Conservation (phyloP, 1,140 invertebrate genomes). For the Sitophilus oryzae region DNA sequence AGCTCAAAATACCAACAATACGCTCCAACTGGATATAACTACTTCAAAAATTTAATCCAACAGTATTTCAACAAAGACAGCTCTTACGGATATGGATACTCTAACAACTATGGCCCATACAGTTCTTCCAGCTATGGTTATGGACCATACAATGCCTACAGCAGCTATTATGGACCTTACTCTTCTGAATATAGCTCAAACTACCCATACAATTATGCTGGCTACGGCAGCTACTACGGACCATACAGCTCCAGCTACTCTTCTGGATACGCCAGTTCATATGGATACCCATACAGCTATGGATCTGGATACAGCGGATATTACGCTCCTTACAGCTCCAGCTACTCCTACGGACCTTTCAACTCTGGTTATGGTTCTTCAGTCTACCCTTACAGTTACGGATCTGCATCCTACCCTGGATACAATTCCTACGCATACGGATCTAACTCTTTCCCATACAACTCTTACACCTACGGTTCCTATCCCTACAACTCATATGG, state of each 20-base stretch:
- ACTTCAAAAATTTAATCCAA: background rate
- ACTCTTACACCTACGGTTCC: no score
- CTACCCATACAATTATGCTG: constrained; percentile 1
- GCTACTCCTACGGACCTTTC: constrained; percentile 7
- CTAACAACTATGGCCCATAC: background rate
- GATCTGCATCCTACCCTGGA: no score
- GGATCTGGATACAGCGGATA: background rate
- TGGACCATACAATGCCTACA: constrained; percentile 2
- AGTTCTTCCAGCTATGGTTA: constrained; percentile 1
- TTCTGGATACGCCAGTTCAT: no score
- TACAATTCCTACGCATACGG: no score
- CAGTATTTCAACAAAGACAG: background rate
- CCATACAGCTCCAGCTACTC: constrained; percentile 6
- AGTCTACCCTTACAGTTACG: background rate
- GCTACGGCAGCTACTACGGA: background rate
- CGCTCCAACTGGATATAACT: background rate
- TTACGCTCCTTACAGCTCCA: background rate
- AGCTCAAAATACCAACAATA: background rate
- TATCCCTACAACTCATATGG: background rate
- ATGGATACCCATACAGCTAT: background rate
- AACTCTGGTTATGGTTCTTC: background rate
- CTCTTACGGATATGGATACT: background rate
- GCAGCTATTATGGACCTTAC: background rate
- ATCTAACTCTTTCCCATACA: no score
- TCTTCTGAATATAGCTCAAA: background rate